Evolutionary conservation across 1,140 invertebrate genomes (phyloP), one percentile per base, ranked within the genome.

Genomic region (Globodera rostochiensis): DNA sequence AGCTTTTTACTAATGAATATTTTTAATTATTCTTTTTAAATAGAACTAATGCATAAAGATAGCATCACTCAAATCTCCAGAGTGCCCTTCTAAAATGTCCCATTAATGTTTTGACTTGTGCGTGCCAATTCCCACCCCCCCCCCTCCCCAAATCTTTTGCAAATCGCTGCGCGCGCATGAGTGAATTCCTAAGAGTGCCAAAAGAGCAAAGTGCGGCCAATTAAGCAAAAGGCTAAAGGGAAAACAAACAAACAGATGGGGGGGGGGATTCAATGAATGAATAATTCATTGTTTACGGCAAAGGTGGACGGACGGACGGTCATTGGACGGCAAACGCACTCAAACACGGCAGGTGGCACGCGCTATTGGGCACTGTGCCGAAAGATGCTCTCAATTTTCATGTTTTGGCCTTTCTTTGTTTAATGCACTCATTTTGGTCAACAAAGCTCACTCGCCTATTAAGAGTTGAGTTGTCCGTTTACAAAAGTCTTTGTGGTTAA

Each of bases 231-330:
- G 57, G 57, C 57, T 19, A 64, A 64, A n/a, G 57, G 19, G 57
- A 64, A 64, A 36, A 36, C 36, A 36, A 36, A 36, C 2, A 64
- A 64, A 15, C 57, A 15, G 19, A 19, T 11, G 3, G 13, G 57
- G 57, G 6, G 13, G 15, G 57, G 11, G 50, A 9, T 15, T 19
- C 5, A 19, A 64, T 64, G 15, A 19, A 64, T 64, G 57, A 64
- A 64, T 64, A 64, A 64, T 64, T 64, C 57, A 64, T 64, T 64
- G 57, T 64, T 64, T 64, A 64, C 19, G 36, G 57, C 57, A 64
- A 64, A 64, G 57, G 57, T 64, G 57, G 57, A 25, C 25, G 25
- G 25, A 53, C 50, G 50, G 50, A 64, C 57, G 36, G 19, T 4
- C 15, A 15, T 15, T 19, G 57, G 57, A 64, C 57, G 19, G 57